Evolutionary conservation across 2,888 invertebrate genomes (phyloP), one percentile per base, ranked within the genome.

Genomic region (Tinea trinotella): DNA sequence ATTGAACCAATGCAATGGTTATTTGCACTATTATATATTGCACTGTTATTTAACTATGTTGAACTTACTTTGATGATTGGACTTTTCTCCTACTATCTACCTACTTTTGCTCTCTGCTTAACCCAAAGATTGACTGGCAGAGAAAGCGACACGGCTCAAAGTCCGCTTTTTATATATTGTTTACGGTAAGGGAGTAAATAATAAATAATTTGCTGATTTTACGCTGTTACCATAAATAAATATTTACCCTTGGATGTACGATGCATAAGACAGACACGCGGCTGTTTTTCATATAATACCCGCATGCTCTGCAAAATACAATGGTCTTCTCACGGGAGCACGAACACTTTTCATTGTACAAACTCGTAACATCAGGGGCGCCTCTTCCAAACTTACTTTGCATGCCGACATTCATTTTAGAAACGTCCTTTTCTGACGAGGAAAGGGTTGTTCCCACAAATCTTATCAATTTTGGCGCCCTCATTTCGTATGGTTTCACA

Each of bases 231-330:
- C n/a, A n/a, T n/a, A n/a, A n/a, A n/a, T 4, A 36, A 36, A 9
- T 52, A 61, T 76, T 74, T 70, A 85, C 85, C 49, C 80, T 64
- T 13, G 85, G 84, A 63, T 85, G 85, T 50, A 68, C 66, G 46
- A 71, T 69, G 59, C 85, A 85, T 55, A 68, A 72, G 53, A 83
- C 58, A n/a, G 84, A 75, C 56, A 82, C 80, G 40, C 85, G 76
- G 15, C 85, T 84, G 58, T 79, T 68, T 56, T 83, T 82, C 1
- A 46, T 3, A 59, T 76, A 78, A 58, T 74, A 85, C 18, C 85
- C 85, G 56, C 85, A 85, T 19, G 80, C 69, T 54, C 83, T 68
- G 59, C 85, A 85, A 59, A 83, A 84, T 2, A 84, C 85, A 10
- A 79, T 75, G 0, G 76, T 72, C 63, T 82, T 85, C 1, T 72